These are phyloP conservation scores for Tryphoninae sp. DNA, from an alignment of 2,888 invertebrate genomes.

Conservation along the genomic window DNA sequence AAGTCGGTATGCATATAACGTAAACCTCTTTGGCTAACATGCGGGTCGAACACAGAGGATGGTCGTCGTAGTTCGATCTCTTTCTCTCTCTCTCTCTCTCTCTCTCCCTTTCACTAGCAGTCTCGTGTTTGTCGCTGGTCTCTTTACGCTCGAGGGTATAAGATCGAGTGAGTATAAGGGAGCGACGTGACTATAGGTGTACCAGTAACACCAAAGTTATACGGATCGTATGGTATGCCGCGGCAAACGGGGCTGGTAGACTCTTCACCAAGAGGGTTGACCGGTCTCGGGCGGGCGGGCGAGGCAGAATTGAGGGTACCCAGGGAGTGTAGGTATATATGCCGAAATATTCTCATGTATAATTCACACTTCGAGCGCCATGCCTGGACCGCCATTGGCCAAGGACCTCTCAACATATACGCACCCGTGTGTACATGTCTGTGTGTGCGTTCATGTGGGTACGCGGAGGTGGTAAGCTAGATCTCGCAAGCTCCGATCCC, in stretches of 20 bases:
- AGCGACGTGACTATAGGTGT: constrained; percentile 54
- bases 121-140: constrained; percentile 19
- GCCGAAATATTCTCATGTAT: constrained; percentile 78
- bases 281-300: constrained; percentile 46
- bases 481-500: constrained; percentile 47
- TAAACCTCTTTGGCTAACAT: constrained; percentile 40
- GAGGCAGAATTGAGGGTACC: constrained; percentile 54
- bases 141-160: constrained; percentile 65
- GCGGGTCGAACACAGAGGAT: constrained; percentile 19
- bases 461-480: constrained; percentile 28
- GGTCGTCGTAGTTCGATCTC: not conserved
- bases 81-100: not conserved
- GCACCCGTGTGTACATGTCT: constrained; percentile 27
- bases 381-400: constrained; percentile 78
- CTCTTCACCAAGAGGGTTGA: constrained; percentile 61
- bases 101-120: constrained; percentile 4
- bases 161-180: constrained; percentile 75
- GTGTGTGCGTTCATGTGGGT: not conserved
- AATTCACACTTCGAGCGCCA: constrained; percentile 81
- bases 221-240: constrained; percentile 44
- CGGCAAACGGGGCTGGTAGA: constrained; percentile 60
- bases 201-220: constrained; percentile 32
- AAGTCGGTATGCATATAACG: constrained; percentile 5
- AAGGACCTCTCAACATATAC: constrained; percentile 67
- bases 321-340: constrained; percentile 37